phyloP scores from a whole-genome alignment of 30 jellyfish, hydroid and myxozoan genomes.

The Hydractinia symbiolongicarpus region DNA sequence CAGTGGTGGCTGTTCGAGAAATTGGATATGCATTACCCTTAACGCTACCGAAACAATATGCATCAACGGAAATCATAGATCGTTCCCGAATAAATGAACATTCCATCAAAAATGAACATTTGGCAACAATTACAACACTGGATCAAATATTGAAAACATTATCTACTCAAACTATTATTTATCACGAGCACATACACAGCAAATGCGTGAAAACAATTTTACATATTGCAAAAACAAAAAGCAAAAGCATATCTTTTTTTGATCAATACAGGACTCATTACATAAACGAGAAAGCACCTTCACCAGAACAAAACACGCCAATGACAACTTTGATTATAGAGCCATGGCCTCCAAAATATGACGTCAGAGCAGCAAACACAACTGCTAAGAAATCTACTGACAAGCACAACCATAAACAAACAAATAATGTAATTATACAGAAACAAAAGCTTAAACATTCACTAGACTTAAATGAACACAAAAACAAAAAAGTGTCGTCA shows the following conservation, averaged over 20 bases:
- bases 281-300: not conserved
- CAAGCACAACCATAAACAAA: no score
- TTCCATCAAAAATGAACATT: not conserved
- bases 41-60: conserved; percentile 47
- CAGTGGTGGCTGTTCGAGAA: conserved; percentile 62
- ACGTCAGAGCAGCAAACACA: not conserved
- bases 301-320: not conserved
- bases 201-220: conserved; percentile 1
- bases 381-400: not conserved
- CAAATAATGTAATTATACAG: no score
- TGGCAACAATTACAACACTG: conserved; percentile 27
- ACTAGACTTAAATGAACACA: no score
- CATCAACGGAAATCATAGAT: conserved; percentile 68
- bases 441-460: no score
- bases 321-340: not conserved
- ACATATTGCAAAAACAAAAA: not conserved
- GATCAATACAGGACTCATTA: not conserved
- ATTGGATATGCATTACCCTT: conserved; percentile 49
- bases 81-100: conserved; percentile 8
- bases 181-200: not conserved
- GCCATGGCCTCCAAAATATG: conserved; percentile 9
- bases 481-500: no score
- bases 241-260: not conserved
- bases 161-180: conserved; percentile 5
- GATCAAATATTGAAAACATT: conserved; percentile 4